Evolutionary conservation across 2,888 invertebrate genomes (phyloP).

Genomic region (Protophormia terraenovae): DNA sequence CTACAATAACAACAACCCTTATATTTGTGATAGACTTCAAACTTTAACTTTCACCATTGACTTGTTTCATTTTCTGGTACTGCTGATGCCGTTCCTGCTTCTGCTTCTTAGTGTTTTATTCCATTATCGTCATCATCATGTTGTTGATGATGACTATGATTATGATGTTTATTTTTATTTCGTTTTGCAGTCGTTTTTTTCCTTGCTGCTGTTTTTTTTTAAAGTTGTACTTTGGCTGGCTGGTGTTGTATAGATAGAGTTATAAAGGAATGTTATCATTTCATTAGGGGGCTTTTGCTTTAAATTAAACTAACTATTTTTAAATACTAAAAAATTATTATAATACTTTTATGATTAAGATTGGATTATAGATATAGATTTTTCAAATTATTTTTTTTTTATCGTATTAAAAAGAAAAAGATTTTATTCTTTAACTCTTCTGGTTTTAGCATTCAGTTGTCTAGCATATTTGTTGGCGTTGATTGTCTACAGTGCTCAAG

Average conservation of each 20-base stretch:
- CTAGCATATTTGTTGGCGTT: slow-evolving; percentile 55
- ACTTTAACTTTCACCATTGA: slow-evolving; percentile 64
- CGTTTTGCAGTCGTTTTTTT: neutral
- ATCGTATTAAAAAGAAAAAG: neutral
- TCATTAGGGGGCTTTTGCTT: too few relatives aligned
- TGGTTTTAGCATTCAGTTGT: slow-evolving; percentile 15
- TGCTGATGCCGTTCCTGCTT: neutral
- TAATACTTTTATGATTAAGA: neutral
- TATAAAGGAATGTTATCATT: slow-evolving; percentile 6
- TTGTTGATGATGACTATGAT: slow-evolving; percentile 5
- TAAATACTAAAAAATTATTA: too few relatives aligned
- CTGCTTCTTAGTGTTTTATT: slow-evolving; percentile 1
- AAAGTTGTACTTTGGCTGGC: neutral
- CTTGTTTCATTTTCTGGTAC: slow-evolving; percentile 37
- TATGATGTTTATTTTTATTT: slow-evolving; percentile 30
- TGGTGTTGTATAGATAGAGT: neutral
- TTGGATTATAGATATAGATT: too few relatives aligned
- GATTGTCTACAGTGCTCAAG: slow-evolving; percentile 49
- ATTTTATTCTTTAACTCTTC: neutral
- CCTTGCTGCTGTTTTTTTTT: neutral
- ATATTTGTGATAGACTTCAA: slow-evolving; percentile 56
- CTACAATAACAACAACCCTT: slow-evolving; percentile 58
- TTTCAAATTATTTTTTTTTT: too few relatives aligned
- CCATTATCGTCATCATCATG: neutral
- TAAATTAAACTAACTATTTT: too few relatives aligned